A percentile compares a stretch with the other conserved stretches of the same genome.
Conservation (phyloP, 1,140 invertebrate species). For the Sarcophaga bullata region DNA sequence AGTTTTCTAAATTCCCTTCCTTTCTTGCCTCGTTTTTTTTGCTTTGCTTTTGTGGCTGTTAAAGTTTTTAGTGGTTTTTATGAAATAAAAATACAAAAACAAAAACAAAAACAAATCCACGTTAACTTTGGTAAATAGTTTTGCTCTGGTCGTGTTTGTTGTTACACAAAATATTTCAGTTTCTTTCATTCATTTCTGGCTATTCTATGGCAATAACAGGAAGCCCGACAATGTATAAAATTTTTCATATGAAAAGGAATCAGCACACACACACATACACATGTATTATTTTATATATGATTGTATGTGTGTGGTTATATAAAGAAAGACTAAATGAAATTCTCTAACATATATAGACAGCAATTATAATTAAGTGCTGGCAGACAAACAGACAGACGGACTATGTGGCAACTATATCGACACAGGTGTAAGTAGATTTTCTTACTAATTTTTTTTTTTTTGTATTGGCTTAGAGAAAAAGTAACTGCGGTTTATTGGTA, state of each 20-base stretch:
- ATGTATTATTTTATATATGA: not conserved
- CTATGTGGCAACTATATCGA: not conserved
- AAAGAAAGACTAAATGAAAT: constrained; percentile 19
- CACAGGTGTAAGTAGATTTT: not conserved
- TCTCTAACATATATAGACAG: constrained; percentile 1
- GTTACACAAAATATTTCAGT: too few relatives aligned
- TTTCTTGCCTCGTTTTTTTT: too few relatives aligned
- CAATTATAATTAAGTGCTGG: constrained; percentile 36
- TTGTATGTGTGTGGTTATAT: not conserved
- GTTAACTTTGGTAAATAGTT: constrained; percentile 24
- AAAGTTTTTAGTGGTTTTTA: constrained; percentile 26
- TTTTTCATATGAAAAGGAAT: not conserved
- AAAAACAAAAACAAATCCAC: not conserved
- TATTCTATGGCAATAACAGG: not conserved
- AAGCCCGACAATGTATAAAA: not conserved
- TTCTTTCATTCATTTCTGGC: too few relatives aligned
- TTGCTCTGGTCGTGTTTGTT: not conserved
- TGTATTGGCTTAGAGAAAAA: too few relatives aligned
- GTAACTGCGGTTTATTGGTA: too few relatives aligned
- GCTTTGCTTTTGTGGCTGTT: not conserved
- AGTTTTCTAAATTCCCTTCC: too few relatives aligned
- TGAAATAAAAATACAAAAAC: not conserved
- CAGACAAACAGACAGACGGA: not conserved
- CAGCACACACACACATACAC: not conserved
- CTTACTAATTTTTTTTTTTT: too few relatives aligned